Evolutionary conservation across 2,797 vertebrate species (phyloP).

Genomic region (Tapera naevia): DNA sequence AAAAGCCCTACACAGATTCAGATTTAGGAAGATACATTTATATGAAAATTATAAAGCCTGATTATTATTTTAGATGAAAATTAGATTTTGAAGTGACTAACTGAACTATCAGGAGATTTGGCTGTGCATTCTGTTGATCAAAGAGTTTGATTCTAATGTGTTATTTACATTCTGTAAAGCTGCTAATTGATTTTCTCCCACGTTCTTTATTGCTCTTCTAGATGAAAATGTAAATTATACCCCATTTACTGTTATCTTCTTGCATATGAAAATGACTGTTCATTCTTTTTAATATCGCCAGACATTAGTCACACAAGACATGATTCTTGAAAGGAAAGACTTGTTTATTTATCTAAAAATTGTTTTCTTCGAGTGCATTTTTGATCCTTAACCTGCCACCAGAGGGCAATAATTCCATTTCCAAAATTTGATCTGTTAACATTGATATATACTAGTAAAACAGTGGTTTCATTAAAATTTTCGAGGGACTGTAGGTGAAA

Average conservation of each 20-base stretch:
- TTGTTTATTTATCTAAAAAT: neutral
- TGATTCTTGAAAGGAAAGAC: neutral
- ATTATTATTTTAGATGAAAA: neutral
- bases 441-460: neutral
- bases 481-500: neutral
- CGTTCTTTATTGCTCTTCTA: neutral
- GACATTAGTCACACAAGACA: neutral
- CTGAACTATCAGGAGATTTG: neutral
- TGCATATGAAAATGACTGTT: neutral
- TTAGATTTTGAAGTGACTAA: neutral
- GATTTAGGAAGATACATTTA: neutral
- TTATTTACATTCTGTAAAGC: neutral
- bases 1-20: neutral
- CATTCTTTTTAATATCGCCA: neutral
- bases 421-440: neutral
- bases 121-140: neutral
- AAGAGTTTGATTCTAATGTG: neutral
- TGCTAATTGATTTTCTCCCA: neutral
- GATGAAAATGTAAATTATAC: neutral
- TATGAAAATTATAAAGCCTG: neutral
- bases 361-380: neutral
- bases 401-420: conserved; percentile 56
- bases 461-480: neutral
- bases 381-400: conserved; percentile 2
- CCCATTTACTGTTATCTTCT: neutral